Percentiles rank a stretch among this genome's conserved stretches.
Evolutionary conservation across 2,113 vertebrate genomes (phyloP).

Genomic region (Calidris pygmaea): DNA sequence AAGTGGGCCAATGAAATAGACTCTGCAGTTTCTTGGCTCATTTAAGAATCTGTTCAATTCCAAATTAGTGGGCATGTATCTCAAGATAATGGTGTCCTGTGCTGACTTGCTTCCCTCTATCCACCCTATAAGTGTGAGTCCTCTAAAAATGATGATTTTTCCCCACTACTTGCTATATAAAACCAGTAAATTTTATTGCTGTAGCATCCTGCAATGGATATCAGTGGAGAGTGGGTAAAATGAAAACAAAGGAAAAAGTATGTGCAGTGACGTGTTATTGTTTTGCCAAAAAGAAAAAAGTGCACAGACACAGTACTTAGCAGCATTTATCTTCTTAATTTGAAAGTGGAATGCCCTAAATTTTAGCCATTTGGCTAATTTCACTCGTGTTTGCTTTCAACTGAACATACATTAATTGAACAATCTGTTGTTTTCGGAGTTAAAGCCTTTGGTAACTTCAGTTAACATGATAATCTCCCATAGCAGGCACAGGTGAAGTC

Average conservation of each 20-base stretch:
- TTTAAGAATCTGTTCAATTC: background rate
- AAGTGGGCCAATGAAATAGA: background rate
- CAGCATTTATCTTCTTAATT: background rate
- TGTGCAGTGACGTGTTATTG: background rate
- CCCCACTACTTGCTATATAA: background rate
- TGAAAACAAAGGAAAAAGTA: background rate
- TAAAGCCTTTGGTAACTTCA: background rate
- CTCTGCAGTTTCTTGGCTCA: background rate
- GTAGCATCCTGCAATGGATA: background rate
- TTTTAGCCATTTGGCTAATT: no score
- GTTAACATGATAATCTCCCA: background rate
- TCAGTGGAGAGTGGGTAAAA: background rate
- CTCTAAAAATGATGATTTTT: background rate
- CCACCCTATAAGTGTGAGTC: background rate
- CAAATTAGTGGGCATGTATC: background rate
- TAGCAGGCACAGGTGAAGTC: background rate
- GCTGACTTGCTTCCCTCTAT: background rate
- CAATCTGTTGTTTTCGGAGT: background rate
- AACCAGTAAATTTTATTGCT: background rate
- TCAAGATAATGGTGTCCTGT: background rate
- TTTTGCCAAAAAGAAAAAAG: background rate
- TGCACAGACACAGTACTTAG: background rate
- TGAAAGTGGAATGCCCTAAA: background rate
- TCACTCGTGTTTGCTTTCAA: background rate
- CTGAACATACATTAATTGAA: background rate